These are phyloP conservation scores for Caenorhabditis inopinata DNA, from an alignment of 1,140 invertebrate species.

Conservation along the genomic window DNA sequence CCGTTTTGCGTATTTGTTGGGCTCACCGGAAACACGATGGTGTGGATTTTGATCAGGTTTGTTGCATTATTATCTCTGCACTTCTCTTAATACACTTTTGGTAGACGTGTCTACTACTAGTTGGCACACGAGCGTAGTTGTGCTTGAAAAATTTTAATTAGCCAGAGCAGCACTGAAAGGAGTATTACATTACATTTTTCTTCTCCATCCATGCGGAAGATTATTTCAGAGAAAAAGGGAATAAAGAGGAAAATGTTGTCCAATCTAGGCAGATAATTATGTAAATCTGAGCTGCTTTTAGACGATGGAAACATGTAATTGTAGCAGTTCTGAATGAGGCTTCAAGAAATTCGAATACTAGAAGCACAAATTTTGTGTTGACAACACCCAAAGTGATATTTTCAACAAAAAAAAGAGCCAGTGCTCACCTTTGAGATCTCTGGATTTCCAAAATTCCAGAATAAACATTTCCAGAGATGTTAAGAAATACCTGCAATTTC, in stretches of 20 bases:
- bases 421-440: too few relatives aligned
- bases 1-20: slow-evolving; percentile 57
- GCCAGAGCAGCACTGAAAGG: not conserved
- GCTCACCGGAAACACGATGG: slow-evolving; percentile 58
- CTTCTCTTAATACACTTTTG: not conserved
- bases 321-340: too few relatives aligned
- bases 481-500: too few relatives aligned
- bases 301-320: not conserved
- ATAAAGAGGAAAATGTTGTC: not conserved
- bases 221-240: slow-evolving; percentile 14
- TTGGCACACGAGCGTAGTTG: not conserved
- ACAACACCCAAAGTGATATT: too few relatives aligned
- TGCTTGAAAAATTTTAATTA: slow-evolving; percentile 24
- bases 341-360: too few relatives aligned
- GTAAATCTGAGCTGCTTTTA: not conserved
- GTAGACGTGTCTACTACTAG: not conserved
- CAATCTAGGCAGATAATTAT: not conserved
- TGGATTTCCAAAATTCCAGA: too few relatives aligned
- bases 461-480: too few relatives aligned
- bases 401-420: too few relatives aligned
- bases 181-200: not conserved
- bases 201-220: not conserved
- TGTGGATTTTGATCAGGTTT: slow-evolving; percentile 56
- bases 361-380: too few relatives aligned
- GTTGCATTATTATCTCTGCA: not conserved